Evolutionary conservation across 2,797 vertebrate species (phyloP), one percentile per base, ranked within the genome.

Genomic region (Neostethus bicornis): DNA sequence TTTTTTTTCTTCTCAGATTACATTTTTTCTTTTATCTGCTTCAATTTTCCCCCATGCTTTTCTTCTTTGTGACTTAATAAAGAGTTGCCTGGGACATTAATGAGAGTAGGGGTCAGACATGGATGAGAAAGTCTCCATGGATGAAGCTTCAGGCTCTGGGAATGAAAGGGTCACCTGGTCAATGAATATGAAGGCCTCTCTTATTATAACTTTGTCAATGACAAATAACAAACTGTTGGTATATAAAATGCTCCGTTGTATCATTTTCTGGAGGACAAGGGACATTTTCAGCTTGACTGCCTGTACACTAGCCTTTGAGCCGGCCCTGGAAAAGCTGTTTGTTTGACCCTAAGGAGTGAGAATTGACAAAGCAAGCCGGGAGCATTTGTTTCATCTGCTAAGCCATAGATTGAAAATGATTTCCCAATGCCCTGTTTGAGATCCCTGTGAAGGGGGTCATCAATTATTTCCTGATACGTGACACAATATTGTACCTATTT

Each of bases 361-460:
- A 92, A 91, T 92, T 93, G 92, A 92, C 92, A 92, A 91, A 92
- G 91, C 92, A 91, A 90, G 91, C 90, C 85, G 70, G 85, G 74
- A 91, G 90, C 91, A 88, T 91, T 92, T 91, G 89, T 92, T 92
- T 92, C 92, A 88, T 93, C 91, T 90, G 91, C 90, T 92, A 84
- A 92, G 86, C 87, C 89, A 89, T 90, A 92, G 91, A 93, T 92
- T 93, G 91, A 92, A 93, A 93, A 92, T 92, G 90, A 92, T 93
- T 92, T 93, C 90, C 90, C 89, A 91, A 85, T 82, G 87, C 90
- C 82, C 89, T 38, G 83, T 91, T 88, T 90, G 87, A 91, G 91
- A 87, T 90, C 89, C 81, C 75, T 8, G 81, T 87, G 90, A 92
- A 92, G 81, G 89, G 88, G 89, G 88, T 91, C 92, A 92, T 92